Percentiles rank a stretch among this genome's conserved stretches.
These are phyloP conservation scores for Paracyclopina nana DNA, from an alignment of 1,140 invertebrate genomes.

Conservation along the genomic window DNA sequence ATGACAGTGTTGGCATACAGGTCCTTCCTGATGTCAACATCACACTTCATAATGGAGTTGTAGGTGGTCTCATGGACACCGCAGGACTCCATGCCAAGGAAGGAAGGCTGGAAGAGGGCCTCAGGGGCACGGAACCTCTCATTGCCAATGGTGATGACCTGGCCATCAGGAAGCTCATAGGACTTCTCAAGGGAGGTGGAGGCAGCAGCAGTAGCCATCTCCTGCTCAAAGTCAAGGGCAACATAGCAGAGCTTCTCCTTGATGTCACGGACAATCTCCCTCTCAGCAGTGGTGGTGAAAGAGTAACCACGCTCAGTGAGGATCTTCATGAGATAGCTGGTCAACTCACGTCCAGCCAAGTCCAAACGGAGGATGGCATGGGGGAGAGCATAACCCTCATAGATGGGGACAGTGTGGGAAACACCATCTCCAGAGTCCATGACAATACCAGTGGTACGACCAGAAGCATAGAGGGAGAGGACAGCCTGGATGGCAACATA, in stretches of 20 bases:
- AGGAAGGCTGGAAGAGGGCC: constrained; percentile 58
- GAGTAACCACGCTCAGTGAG: constrained; percentile 86
- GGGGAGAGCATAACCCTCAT: constrained; percentile 39
- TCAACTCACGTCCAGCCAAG: constrained; percentile 79
- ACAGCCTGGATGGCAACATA: constrained; percentile 83
- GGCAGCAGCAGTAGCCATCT: constrained; percentile 75
- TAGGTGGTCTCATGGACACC: constrained; percentile 65
- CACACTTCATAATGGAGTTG: constrained; percentile 77
- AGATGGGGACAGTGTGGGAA: constrained; percentile 42
- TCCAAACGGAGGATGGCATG: constrained; percentile 70
- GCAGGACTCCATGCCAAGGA: constrained; percentile 58
- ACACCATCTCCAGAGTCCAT: constrained; percentile 62
- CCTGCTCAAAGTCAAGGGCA: constrained; percentile 78
- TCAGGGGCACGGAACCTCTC: constrained; percentile 70
- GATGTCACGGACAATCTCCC: constrained; percentile 89
- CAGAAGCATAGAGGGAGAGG: constrained; percentile 60
- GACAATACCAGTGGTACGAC: constrained; percentile 78
- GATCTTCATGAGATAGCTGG: constrained; percentile 91
- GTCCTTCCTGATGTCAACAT: constrained; percentile 63
- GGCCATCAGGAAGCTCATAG: constrained; percentile 66
- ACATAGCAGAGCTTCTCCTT: constrained; percentile 84
- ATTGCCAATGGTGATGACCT: constrained; percentile 87
- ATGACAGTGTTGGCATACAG: constrained; percentile 56
- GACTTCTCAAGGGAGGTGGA: constrained; percentile 65
- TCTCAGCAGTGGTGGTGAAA: constrained; percentile 86